Percentiles rank a stretch among this genome's conserved stretches.
Evolutionary conservation across 2,113 vertebrate species (phyloP).

Genomic region (Scolopax mira): DNA sequence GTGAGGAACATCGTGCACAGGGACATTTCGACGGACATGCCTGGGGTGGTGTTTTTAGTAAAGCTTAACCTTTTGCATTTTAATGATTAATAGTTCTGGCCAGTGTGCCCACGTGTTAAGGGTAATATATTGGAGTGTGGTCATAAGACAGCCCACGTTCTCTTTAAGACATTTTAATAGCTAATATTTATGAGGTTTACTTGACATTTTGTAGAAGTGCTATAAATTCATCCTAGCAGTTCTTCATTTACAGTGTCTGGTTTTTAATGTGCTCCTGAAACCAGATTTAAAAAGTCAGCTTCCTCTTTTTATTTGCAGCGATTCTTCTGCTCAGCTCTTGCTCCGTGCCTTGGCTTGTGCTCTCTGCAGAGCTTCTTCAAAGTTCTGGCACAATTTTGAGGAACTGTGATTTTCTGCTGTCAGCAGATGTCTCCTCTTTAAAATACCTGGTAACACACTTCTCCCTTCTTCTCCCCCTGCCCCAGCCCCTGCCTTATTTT

Average conservation of each 20-base stretch:
- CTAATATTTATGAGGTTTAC: background rate
- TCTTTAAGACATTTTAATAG: background rate
- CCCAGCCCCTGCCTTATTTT: background rate
- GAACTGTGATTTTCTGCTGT: constrained; percentile 29
- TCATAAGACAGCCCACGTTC: background rate
- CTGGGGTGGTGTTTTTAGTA: background rate
- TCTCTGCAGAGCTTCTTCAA: background rate
- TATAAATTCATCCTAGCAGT: background rate
- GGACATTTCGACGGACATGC: background rate
- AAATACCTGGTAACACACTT: background rate
- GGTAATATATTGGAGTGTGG: background rate
- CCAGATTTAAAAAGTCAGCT: background rate
- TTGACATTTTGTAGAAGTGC: background rate
- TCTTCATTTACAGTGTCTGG: background rate
- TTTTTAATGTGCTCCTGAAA: background rate
- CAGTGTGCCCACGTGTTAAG: background rate
- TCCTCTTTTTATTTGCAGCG: background rate
- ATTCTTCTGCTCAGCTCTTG: background rate
- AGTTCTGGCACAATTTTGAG: background rate
- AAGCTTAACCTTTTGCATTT: background rate
- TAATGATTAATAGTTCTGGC: background rate
- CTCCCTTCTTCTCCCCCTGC: too few species aligned
- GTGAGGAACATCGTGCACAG: background rate
- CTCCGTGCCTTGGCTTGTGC: background rate
- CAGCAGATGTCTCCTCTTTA: background rate